A percentile compares a stretch with the other conserved stretches of the same genome.
phyloP scores from a whole-genome alignment of 2,888 invertebrate genomes.

The Platerodrilus igneus region DNA sequence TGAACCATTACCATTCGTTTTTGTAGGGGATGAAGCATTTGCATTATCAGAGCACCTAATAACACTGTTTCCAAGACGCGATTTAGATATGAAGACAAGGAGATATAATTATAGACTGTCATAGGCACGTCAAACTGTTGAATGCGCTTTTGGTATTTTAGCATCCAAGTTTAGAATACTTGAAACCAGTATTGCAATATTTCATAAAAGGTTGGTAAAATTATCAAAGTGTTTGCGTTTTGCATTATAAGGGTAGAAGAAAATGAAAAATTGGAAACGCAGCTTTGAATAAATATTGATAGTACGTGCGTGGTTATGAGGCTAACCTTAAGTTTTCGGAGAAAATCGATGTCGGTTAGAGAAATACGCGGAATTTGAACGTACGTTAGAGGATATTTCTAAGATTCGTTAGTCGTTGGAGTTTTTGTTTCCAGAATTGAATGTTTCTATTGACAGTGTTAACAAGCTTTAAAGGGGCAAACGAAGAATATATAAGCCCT shows the following conservation, averaged over 20 bases:
- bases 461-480: no score
- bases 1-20: neutral
- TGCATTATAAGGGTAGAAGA: conserved; percentile 11
- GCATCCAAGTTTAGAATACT: conserved; percentile 13
- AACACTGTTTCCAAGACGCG: conserved; percentile 1
- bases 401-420: no score
- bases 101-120: conserved; percentile 19
- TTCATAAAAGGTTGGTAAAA: conserved; percentile 7
- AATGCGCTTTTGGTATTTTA: conserved; percentile 18
- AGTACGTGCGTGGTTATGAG: no score
- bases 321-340: no score
- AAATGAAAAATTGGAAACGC: no score
- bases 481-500: no score
- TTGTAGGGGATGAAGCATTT: conserved; percentile 20
- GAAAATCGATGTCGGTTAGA: no score
- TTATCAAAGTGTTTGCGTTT: conserved; percentile 13
- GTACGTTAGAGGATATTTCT: no score
- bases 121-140: conserved; percentile 15
- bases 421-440: no score
- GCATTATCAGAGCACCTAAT: conserved; percentile 16
- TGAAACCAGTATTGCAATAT: conserved; percentile 7
- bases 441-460: no score
- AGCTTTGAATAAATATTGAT: no score
- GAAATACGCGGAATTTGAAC: no score
- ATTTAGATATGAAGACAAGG: conserved; percentile 10